These are phyloP conservation scores for Physella acuta DNA, from an alignment of 1,140 invertebrate genomes.

Conservation along the genomic window DNA sequence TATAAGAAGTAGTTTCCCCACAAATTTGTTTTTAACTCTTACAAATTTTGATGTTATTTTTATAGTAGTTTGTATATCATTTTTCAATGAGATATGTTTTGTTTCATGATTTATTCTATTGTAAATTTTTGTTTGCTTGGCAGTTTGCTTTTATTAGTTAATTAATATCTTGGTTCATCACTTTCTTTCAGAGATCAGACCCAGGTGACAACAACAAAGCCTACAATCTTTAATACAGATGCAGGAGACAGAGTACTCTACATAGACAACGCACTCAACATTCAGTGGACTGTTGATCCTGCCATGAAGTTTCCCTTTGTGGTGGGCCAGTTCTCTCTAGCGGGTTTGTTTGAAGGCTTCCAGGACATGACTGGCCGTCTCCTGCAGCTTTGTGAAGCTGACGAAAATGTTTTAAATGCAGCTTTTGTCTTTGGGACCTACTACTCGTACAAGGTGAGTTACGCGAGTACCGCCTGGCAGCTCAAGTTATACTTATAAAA, in stretches of 20 bases:
- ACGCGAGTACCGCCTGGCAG: background rate
- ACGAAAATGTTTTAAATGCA: constrained; percentile 62
- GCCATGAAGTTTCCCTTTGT: constrained; percentile 39
- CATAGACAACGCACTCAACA: constrained; percentile 62
- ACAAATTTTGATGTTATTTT: too few relatives aligned
- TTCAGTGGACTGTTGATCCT: constrained; percentile 63
- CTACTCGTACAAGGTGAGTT: constrained; percentile 49
- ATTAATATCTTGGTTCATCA: too few relatives aligned
- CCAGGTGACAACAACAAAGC: background rate
- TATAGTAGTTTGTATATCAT: too few relatives aligned
- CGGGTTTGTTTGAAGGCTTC: constrained; percentile 57
- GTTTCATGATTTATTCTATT: too few relatives aligned
- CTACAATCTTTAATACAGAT: constrained; percentile 31
- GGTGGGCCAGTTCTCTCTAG: constrained; percentile 40
- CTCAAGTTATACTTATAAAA: too few relatives aligned
- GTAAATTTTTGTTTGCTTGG: too few relatives aligned
- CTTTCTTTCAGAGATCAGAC: too few relatives aligned
- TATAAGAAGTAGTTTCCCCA: too few relatives aligned
- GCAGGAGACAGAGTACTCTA: constrained; percentile 61
- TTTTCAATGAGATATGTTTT: too few relatives aligned
- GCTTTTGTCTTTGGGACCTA: constrained; percentile 66
- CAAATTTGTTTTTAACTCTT: too few relatives aligned
- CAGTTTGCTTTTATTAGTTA: too few relatives aligned
- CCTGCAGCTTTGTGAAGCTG: constrained; percentile 62
- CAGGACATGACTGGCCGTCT: constrained; percentile 44